Evolutionary conservation across 30 jellyfish, hydroid and myxozoan genomes (phyloP), one percentile per base, ranked within the genome.

Genomic region (Turritopsis rubra): DNA sequence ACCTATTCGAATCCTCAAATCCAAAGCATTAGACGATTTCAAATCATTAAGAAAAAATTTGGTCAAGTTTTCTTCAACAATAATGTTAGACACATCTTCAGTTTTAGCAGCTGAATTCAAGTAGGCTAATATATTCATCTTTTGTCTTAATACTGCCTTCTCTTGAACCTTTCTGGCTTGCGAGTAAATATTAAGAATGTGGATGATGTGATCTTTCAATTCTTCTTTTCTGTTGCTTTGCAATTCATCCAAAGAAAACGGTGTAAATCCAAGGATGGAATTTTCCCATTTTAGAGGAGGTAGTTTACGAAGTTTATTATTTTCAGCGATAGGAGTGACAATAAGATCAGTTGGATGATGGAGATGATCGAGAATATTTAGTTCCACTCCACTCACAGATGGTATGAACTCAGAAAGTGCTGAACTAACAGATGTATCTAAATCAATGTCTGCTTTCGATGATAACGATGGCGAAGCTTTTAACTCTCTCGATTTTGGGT

Each of bases 291-390:
- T 91, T 21, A 80, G 65, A 1, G 86, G 21, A 21, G 83, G 79
- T 21, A 54, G 84, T 70, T 91, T 91, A 7, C 73, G 81, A 28
- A 81, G 73, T 66, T 80, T 87, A 9, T 90, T 86, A 79, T 91
- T 91, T 16, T 91, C 97, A 21, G 89, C 87, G 3, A 91, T 91
- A 0, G 97, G 97, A 13, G 84, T 83, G 19, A 87, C 96, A 3
- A 73, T 89, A 16, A 91, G 77, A 80, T 91, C 97, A 17, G 91
- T 31, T 0, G 97, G 94, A 80, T 91, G 96, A 66, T 87, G 87
- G 25, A 91, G 94, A 28, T 72, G 92, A 80, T 91, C 97, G 41
- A 91, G 79, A 25, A 91, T 81, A 52, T 78, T 86, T 25, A 91
- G 53, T 66, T 80, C 70, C 21, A 79, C 24, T 18, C 96, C 97